These are phyloP conservation scores for Tenthredo scrophulariae DNA, from an alignment of 2,888 invertebrate genomes.

Conservation along the genomic window DNA sequence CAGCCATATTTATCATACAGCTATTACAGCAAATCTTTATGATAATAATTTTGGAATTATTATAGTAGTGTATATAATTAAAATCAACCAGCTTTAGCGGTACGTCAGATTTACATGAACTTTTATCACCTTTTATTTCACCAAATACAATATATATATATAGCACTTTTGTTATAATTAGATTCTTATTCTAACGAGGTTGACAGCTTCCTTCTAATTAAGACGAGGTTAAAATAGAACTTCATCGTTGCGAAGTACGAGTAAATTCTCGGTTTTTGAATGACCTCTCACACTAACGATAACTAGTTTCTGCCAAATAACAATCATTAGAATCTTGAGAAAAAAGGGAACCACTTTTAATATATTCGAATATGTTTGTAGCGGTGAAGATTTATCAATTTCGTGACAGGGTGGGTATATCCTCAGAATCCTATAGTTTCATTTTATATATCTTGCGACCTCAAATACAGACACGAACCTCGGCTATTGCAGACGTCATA, in stretches of 20 bases:
- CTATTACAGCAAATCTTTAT: neutral
- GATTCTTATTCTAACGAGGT: constrained; percentile 31
- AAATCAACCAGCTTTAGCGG: neutral
- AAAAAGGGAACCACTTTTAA: neutral
- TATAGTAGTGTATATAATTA: neutral
- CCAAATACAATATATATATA: neutral
- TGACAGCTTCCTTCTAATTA: constrained; percentile 30
- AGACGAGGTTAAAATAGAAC: constrained; percentile 15
- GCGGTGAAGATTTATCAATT: neutral
- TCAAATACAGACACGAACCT: constrained; percentile 43
- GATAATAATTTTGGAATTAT: neutral
- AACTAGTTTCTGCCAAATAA: neutral
- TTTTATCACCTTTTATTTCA: neutral
- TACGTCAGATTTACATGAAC: neutral
- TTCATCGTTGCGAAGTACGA: neutral
- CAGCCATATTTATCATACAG: neutral
- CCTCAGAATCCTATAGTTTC: neutral
- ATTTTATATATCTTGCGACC: constrained; percentile 17
- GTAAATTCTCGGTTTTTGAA: neutral
- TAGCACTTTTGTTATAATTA: constrained; percentile 1
- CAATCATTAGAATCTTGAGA: neutral
- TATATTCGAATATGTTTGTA: neutral
- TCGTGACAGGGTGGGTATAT: neutral
- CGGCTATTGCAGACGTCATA: constrained; percentile 7
- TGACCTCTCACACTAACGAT: neutral